These are phyloP conservation scores for Aldabrachelys gigantea DNA, from an alignment of 2,113 vertebrate species.

Conservation along the genomic window DNA sequence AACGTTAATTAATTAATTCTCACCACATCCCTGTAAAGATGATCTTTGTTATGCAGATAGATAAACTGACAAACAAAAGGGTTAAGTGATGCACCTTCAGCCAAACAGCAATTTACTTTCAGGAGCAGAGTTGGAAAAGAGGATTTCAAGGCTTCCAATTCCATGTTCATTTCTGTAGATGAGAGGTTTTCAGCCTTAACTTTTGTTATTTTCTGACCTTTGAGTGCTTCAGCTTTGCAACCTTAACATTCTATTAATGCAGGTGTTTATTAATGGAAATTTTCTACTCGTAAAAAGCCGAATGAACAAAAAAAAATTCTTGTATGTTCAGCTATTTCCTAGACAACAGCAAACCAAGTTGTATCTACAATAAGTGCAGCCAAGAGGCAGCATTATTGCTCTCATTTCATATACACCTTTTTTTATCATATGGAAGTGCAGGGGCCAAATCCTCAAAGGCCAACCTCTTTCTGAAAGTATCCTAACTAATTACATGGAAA, in stretches of 20 bases:
- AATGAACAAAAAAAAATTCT: background rate
- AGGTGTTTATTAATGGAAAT: background rate
- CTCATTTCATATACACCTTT: no score
- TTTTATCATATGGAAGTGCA: no score
- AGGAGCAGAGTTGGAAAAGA: background rate
- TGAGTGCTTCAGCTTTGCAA: background rate
- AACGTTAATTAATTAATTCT: background rate
- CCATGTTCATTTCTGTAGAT: background rate
- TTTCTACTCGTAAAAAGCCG: background rate
- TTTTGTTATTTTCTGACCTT: background rate
- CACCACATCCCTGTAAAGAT: background rate
- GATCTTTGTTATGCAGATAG: background rate
- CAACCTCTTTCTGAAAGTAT: no score
- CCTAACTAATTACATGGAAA: background rate
- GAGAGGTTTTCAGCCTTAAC: background rate
- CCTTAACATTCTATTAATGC: background rate
- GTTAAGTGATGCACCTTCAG: background rate
- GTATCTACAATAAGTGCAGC: no score
- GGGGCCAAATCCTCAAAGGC: background rate
- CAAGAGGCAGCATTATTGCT: no score
- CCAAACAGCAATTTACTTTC: background rate
- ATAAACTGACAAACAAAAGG: background rate
- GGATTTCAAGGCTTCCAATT: background rate
- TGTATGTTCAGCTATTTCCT: background rate
- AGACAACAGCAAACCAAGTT: background rate